Evolutionary conservation across 2,113 vertebrate genomes (phyloP), one percentile per base, ranked within the genome.

Genomic region (Nyctereutes procyonoides): DNA sequence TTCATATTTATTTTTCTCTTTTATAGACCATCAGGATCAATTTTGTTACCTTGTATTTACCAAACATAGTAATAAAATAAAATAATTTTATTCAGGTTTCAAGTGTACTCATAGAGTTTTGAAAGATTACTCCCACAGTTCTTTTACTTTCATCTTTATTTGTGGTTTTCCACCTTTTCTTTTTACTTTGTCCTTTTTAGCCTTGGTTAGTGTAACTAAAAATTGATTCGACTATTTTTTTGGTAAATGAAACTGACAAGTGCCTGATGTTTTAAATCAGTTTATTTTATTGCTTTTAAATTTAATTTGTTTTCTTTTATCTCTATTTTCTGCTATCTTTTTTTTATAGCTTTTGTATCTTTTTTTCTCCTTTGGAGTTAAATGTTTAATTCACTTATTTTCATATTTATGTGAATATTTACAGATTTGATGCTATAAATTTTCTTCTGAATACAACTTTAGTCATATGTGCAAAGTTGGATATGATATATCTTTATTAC

Each of bases 1-100:
- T 92, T 82, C 30, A n/a, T n/a, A 83, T 84, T 92, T 73, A 63
- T 92, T 92, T 62, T 60, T 73, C 7, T 62, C 38, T 83, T 92
- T 92, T 60, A 55, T 92, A 28, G 51, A 20, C 69, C 2, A 14
- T 58, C 16, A 28, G 55, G 15, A 84, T 74, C 22, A 43, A 74
- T 53, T 62, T 84, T 92, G 7, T 53, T 62, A 30, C 2, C 38
- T 51, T 10, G 5, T 53, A 17, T 53, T 62, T 92, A 83, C 20
- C n/a, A 79, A 35, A 55, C 67, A 14, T 13, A 81, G 48, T 14
- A 74, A 43, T 51, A 51, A 79, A 43, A 51, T 32, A n/a, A 67
- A 60, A 8, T 17, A n/a, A n/a, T 11, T 84, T 60, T 58, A 53
- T 74, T 92, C 32, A 92, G 67, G 55, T 30, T 84, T 60, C 38